Conservation (phyloP, 2,888 invertebrate genomes). For the Dioctria rufipes region DNA sequence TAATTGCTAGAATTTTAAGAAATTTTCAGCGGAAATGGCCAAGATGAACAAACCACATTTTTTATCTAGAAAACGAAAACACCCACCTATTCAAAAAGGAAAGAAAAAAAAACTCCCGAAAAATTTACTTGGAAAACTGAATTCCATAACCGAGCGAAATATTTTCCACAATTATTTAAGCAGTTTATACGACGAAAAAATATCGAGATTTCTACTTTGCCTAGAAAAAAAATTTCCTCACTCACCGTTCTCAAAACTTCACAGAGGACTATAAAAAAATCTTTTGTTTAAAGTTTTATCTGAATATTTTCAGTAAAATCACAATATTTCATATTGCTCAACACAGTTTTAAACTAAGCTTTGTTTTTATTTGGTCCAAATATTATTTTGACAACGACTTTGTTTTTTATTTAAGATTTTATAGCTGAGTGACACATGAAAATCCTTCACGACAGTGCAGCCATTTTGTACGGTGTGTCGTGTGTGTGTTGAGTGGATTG, state of each 20-base stretch:
- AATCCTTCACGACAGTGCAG: slow-evolving; percentile 60
- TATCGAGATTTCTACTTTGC: slow-evolving; percentile 26
- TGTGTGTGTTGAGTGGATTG: slow-evolving; percentile 62
- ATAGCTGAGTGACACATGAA: slow-evolving; percentile 59
- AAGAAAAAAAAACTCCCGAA: not conserved
- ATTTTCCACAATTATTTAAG: slow-evolving; percentile 18
- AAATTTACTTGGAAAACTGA: not conserved
- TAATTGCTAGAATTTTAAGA: not conserved
- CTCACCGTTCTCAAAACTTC: slow-evolving; percentile 49
- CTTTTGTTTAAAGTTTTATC: slow-evolving; percentile 48
- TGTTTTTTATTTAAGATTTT: slow-evolving; percentile 48
- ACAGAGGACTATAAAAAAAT: slow-evolving; percentile 44
- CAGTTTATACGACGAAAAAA: slow-evolving; percentile 9
- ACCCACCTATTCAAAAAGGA: slow-evolving; percentile 37
- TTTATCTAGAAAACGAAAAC: slow-evolving; percentile 27
- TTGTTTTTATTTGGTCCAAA: slow-evolving; percentile 50
- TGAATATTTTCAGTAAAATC: slow-evolving; percentile 43
- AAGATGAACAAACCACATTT: slow-evolving; percentile 30
- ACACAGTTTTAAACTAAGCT: slow-evolving; percentile 39
- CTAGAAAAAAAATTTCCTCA: slow-evolving; percentile 40
- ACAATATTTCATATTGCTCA: slow-evolving; percentile 47
- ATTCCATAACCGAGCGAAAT: not conserved
- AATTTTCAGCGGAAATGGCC: slow-evolving; percentile 42
- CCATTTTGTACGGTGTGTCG: slow-evolving; percentile 56
- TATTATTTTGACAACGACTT: slow-evolving; percentile 51